These are phyloP conservation scores for Catocala nupta DNA, from an alignment of 2,888 invertebrate genomes.

Conservation along the genomic window DNA sequence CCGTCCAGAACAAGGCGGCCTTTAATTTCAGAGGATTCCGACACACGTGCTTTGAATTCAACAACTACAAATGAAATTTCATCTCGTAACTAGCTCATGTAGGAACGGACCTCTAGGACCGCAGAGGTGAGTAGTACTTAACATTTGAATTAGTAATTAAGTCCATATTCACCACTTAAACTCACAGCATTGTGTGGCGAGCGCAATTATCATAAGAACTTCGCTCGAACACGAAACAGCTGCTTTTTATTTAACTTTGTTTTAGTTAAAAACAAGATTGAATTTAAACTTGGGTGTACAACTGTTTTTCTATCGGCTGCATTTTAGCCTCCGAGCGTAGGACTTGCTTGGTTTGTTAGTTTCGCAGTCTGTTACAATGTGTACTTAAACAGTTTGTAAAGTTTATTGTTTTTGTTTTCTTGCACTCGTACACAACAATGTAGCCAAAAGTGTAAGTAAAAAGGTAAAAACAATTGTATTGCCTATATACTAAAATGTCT, in stretches of 20 bases:
- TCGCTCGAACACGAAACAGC: slow-evolving; percentile 14
- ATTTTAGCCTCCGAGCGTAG: background rate
- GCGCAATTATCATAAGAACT: slow-evolving; percentile 1
- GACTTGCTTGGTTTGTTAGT: too few species aligned
- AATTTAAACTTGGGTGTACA: slow-evolving; percentile 32
- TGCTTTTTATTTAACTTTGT: slow-evolving; percentile 25
- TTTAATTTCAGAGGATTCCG: slow-evolving; percentile 60
- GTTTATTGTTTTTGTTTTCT: too few species aligned
- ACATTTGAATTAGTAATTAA: background rate
- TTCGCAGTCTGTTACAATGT: background rate
- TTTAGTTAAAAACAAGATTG: slow-evolving; percentile 41
- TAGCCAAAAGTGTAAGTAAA: too few species aligned
- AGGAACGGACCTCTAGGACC: slow-evolving; percentile 21
- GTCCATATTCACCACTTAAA: too few species aligned
- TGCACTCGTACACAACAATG: too few species aligned
- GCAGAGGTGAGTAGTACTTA: slow-evolving; percentile 12
- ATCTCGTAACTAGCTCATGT: slow-evolving; percentile 25
- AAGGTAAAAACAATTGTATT: too few species aligned
- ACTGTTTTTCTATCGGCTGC: slow-evolving; percentile 34
- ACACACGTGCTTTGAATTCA: slow-evolving; percentile 55
- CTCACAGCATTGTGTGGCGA: slow-evolving; percentile 1
- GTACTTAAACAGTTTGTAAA: too few species aligned
- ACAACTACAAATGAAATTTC: slow-evolving; percentile 41
- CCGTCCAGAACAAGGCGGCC: slow-evolving; percentile 43
- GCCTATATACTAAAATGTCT: too few species aligned